phyloP scores from a whole-genome alignment of 1,140 invertebrate genomes.

The Macrobrachium rosenbergii region DNA sequence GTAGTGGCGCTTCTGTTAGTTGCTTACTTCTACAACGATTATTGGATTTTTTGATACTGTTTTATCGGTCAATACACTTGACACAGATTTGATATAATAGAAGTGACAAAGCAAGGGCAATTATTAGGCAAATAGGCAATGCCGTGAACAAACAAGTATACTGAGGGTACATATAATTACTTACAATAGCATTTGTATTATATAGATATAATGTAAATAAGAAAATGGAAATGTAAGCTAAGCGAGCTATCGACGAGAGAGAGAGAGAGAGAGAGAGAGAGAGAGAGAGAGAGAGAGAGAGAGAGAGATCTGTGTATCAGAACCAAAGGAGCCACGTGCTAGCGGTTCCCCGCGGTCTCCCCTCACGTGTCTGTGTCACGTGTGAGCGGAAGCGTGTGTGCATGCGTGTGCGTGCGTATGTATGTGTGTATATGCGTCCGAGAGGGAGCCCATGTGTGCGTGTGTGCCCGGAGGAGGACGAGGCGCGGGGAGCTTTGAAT shows the following conservation, averaged over 20 bases:
- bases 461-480: not conserved
- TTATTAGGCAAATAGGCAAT: too few species aligned
- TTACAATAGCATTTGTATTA: too few species aligned
- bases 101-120: too few species aligned
- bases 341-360: not conserved
- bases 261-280: not conserved
- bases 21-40: too few species aligned
- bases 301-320: not conserved
- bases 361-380: constrained; percentile 18
- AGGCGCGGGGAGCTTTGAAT: not conserved
- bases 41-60: too few species aligned
- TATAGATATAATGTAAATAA: too few species aligned
- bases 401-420: constrained; percentile 7
- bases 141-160: too few species aligned
- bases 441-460: not conserved
- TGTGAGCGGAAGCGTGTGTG: constrained; percentile 8
- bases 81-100: too few species aligned
- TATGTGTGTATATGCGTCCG: not conserved
- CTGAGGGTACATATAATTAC: too few species aligned
- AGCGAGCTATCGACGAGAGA: not conserved
- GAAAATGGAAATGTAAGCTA: too few species aligned
- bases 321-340: not conserved
- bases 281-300: constrained; percentile 30
- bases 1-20: not conserved
- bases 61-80: too few species aligned